A percentile compares a stretch with the other conserved stretches of the same genome.
Conservation (phyloP, 2,797 vertebrate genomes). For the Bucorvus abyssinicus region DNA sequence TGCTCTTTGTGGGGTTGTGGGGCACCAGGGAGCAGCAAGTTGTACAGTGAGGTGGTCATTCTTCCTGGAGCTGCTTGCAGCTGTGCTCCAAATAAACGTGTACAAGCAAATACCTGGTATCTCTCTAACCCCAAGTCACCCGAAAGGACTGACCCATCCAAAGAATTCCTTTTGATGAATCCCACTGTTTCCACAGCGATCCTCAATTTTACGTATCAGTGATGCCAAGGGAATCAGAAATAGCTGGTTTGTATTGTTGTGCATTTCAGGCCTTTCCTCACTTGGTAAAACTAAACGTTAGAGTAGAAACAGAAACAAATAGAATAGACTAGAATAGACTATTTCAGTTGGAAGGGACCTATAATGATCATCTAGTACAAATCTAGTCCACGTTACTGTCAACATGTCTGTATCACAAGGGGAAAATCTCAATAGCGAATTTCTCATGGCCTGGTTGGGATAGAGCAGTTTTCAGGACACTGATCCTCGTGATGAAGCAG, state of each 20-base stretch:
- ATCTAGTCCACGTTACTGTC: not conserved
- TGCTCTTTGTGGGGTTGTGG: not conserved
- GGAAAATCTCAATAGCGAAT: not conserved
- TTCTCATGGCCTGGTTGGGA: not conserved
- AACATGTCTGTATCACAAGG: not conserved
- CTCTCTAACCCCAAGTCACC: not conserved
- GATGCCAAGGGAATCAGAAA: conserved; percentile 10
- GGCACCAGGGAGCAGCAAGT: not conserved
- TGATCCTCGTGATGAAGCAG: not conserved
- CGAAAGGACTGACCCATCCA: not conserved
- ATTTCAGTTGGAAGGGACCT: not conserved
- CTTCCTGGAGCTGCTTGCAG: not conserved
- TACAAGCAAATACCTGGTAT: not conserved
- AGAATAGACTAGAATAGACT: not conserved
- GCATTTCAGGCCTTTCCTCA: not conserved
- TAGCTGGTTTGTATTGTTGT: not conserved
- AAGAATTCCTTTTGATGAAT: not conserved
- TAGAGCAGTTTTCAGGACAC: not conserved
- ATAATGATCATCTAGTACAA: not conserved
- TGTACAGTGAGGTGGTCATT: not conserved
- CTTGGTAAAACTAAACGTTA: not conserved
- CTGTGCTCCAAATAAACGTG: not conserved
- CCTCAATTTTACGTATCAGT: not conserved
- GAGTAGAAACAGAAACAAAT: not conserved
- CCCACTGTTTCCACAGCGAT: conserved; percentile 27